Evolutionary conservation across 2,797 vertebrate species (phyloP), one percentile per base, ranked within the genome.

Genomic region (Agapornis canus): DNA sequence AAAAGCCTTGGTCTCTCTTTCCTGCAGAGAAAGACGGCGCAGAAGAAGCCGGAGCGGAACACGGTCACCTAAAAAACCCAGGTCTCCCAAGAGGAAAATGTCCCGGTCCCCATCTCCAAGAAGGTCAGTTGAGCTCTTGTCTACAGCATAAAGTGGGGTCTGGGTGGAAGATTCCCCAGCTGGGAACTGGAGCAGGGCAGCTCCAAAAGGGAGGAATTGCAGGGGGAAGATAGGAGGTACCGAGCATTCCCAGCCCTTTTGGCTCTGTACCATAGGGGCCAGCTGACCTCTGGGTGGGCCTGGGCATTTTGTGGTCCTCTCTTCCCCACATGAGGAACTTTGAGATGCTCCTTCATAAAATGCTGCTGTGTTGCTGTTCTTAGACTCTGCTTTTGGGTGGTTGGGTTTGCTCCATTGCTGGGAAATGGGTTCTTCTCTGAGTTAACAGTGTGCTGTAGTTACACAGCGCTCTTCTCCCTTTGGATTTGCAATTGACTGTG

Each of bases 51-150:
- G 99, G 75, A 99, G 97, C 71, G 97, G 98, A 25, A 98, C 99
- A 7, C 97, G 99, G 7, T 99, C 99, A 52, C 99, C 99, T 20
- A 99, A 98, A 76, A 99, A 98, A 64, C 98, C 98, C 35, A 90
- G 98, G 12, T 99, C 99, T 48, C 99, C 99, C 13, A 99, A 98
- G 85, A 98, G 98, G 95, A 99, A 98, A 94, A 56, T 97, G 48
- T 99, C 99, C 47, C 98, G 98, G 37, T 99, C 99, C 15, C 99
- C 99, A 0, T 99, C 99, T 0, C 99, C 98, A 14, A 98, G 98
- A 60, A 99, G 99, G 99, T 99, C 95, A 97, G 97, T 73, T 9
- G 8, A 6, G 7, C 57, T 18, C 31, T 11, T 9, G 52, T 31
- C 37, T 70, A 5, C 4, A 3, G 22, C 32, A 27, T 11, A 4